Percentiles rank a stretch among this genome's conserved stretches.
phyloP scores from a whole-genome alignment of 64 coral and sea anemone species.

The Montipora foliosa region DNA sequence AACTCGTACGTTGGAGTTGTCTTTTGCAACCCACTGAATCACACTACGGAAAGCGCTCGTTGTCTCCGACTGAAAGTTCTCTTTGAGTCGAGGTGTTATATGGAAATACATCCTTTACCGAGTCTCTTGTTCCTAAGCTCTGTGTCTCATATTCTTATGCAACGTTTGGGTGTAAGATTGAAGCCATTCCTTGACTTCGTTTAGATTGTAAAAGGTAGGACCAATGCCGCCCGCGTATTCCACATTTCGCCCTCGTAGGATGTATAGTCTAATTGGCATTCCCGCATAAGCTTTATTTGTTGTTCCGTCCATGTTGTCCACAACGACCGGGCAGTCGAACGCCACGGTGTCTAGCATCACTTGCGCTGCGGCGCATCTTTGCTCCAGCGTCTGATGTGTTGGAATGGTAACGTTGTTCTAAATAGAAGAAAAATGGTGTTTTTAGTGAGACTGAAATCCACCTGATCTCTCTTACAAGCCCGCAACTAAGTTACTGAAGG shows the following conservation, averaged over 20 bases:
- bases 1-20: neutral
- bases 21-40: too few relatives aligned
- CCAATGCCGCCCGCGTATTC: slow-evolving; percentile 64
- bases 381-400: slow-evolving; percentile 59
- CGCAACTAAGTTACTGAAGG: neutral
- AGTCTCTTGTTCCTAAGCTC: neutral
- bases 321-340: slow-evolving; percentile 63
- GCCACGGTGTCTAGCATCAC: slow-evolving; percentile 36
- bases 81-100: too few relatives aligned
- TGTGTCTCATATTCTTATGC: slow-evolving; percentile 3
- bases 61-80: too few relatives aligned
- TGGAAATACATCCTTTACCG: neutral
- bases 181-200: slow-evolving; percentile 70
- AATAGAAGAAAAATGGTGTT: neutral
- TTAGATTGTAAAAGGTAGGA: slow-evolving; percentile 73
- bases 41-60: too few relatives aligned
- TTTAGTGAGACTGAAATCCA: too few relatives aligned
- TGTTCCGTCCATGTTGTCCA: slow-evolving; percentile 77
- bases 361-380: slow-evolving; percentile 74
- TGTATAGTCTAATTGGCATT: slow-evolving; percentile 62
- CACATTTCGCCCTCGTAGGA: slow-evolving; percentile 48
- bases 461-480: neutral
- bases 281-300: slow-evolving; percentile 69
- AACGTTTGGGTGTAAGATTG: neutral
- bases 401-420: slow-evolving; percentile 70